Base-by-base conservation (phyloP, 2,113 vertebrate species). In the Oncorhynchus nerka region DNA sequence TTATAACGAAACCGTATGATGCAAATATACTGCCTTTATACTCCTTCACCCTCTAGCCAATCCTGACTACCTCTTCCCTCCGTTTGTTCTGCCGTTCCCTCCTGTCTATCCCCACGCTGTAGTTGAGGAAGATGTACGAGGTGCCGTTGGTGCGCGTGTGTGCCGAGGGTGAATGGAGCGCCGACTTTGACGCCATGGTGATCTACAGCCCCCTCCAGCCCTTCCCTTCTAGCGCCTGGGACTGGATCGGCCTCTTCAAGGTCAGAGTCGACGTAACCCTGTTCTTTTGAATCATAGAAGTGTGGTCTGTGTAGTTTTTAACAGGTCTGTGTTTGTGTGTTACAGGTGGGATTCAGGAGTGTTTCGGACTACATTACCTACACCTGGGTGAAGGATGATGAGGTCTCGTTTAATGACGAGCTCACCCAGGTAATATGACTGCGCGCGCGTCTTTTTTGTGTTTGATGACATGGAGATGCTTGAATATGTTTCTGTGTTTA, bases 211-310 rank as follows among this genome's bases (percentile, higher is more conserved):
- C 89, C 0, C 83, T 89, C 12, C 85, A 93, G 66, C 92, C 94
- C 0, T 96, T 98, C 83, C 80, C 86, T 1, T 94, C 93, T 90
- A 99, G 96, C 59, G 77, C 94, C 24, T 99, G 98, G 98, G 98
- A 99, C 91, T 99, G 98, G 98, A 98, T 99, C 59, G 98, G 96
- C 7, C 95, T 99, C 62, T 99, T 95, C 80, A 93, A 94, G 95
- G 98, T 99, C 20, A 9, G 8, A 16, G 1, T 45, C 2, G 3
- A 39, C 12, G 5, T 5, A 16, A 15, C 51, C 51, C n/a, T 16
- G 13, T 19, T 2, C 39, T 4, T 48, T 28, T 59, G 1, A 1
- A 51, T 67, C 0, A 24, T 16, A 15, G 0, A 26, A 30, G 51
- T 19, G 19, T 19, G 1, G 16, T 55, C 51, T 4, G 51, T 55